Percentiles rank a stretch among this genome's conserved stretches.
Evolutionary conservation across 2,888 invertebrate genomes (phyloP).

Genomic region (Hymenopus coronatus): DNA sequence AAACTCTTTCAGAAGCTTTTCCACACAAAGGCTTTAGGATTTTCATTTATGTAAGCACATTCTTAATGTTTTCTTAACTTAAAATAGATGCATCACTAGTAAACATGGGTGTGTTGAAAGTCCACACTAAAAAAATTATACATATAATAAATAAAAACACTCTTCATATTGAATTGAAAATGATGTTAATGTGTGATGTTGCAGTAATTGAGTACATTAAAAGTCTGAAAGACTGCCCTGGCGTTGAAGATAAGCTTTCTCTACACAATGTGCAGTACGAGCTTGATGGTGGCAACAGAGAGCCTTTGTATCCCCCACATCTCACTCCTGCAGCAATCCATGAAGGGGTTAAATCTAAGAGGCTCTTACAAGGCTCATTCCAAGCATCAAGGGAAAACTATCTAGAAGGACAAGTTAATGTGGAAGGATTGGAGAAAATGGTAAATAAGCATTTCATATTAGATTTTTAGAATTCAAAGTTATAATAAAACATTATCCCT

Average conservation of each 20-base stretch:
- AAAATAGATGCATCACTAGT: too few species aligned
- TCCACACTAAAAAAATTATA: too few species aligned
- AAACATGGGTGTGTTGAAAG: too few species aligned
- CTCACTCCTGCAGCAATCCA: slow-evolving; percentile 74
- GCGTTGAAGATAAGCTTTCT: slow-evolving; percentile 79
- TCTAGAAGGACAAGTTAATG: slow-evolving; percentile 83
- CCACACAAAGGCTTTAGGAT: too few species aligned
- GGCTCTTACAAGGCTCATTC: slow-evolving; percentile 73
- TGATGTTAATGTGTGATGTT: not conserved
- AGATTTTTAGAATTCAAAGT: too few species aligned
- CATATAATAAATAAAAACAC: too few species aligned
- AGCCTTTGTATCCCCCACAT: slow-evolving; percentile 81
- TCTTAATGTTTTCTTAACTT: too few species aligned
- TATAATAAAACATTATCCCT: too few species aligned
- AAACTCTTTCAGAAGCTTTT: too few species aligned
- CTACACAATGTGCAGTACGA: slow-evolving; percentile 18
- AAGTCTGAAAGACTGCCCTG: slow-evolving; percentile 62
- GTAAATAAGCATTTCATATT: slow-evolving; percentile 53
- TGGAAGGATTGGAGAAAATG: slow-evolving; percentile 74
- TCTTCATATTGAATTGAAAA: not conserved
- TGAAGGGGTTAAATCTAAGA: slow-evolving; percentile 73
- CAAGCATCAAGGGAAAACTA: slow-evolving; percentile 90
- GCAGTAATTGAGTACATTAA: slow-evolving; percentile 73
- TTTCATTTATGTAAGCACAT: too few species aligned
- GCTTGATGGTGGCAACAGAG: slow-evolving; percentile 45